phyloP scores from a whole-genome alignment of 2,888 invertebrate genomes.

The Coecobrya sp. region DNA sequence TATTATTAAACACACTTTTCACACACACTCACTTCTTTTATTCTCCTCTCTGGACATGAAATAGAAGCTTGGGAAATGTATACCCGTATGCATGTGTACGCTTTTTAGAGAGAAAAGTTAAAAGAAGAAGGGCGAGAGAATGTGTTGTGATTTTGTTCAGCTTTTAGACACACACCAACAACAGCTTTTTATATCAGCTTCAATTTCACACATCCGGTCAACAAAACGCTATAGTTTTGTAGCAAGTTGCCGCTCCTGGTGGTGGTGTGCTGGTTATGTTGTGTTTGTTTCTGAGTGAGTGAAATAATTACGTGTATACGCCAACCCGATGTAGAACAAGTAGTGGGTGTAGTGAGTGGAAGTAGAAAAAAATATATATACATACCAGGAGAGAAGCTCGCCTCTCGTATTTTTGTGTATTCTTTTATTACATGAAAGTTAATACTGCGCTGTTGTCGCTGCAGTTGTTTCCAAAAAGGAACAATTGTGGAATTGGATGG shows the following conservation, averaged over 20 bases:
- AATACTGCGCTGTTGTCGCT: not conserved
- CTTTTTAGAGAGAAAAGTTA: conserved; percentile 11
- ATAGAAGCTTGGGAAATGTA: not conserved
- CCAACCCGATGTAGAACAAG: not conserved
- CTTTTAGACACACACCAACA: not conserved
- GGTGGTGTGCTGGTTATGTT: not conserved
- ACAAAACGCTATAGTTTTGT: conserved; percentile 47
- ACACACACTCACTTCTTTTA: conserved; percentile 74
- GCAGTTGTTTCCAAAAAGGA: not conserved
- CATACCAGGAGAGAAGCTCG: no score
- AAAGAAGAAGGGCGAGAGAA: not conserved
- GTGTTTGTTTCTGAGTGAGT: not conserved
- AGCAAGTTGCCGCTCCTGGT: conserved; percentile 13
- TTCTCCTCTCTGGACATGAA: not conserved
- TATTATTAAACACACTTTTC: conserved; percentile 43
- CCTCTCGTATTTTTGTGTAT: no score
- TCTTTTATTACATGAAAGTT: not conserved
- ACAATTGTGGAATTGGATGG: not conserved
- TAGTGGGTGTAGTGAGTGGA: not conserved
- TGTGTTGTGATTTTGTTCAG: conserved; percentile 8
- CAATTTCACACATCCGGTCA: conserved; percentile 77
- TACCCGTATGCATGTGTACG: not conserved
- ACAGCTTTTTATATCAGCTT: conserved; percentile 19
- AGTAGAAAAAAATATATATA: no score
- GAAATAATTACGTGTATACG: not conserved